Evolutionary conservation across 2,888 invertebrate genomes (phyloP).

Genomic region (Sphecodes monilicornis): DNA sequence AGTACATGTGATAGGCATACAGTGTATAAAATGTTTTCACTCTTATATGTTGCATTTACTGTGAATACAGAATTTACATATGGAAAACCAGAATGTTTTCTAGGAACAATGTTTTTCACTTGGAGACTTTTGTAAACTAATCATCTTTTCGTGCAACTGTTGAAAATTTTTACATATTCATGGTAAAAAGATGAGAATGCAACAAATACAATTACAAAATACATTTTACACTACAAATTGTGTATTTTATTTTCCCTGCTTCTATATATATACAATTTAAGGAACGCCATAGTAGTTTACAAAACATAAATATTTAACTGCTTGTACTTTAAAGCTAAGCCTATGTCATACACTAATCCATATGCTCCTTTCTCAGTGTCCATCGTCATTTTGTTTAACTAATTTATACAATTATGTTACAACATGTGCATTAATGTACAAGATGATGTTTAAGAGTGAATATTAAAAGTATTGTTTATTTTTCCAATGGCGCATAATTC

Average conservation of each 20-base stretch:
- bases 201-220: slow-evolving; percentile 54
- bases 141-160: slow-evolving; percentile 48
- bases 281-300: background rate
- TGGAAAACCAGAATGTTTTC: slow-evolving; percentile 15
- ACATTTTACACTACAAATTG: slow-evolving; percentile 57
- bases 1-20: slow-evolving; percentile 20
- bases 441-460: background rate
- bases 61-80: slow-evolving; percentile 24
- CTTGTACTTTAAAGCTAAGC: background rate
- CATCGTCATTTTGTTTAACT: background rate
- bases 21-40: slow-evolving; percentile 27
- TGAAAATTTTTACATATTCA: slow-evolving; percentile 53
- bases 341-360: background rate
- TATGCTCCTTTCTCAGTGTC: background rate
- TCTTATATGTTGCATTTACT: slow-evolving; percentile 50
- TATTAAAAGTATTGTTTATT: slow-evolving; percentile 85
- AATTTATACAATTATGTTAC: background rate
- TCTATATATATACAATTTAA: slow-evolving; percentile 9
- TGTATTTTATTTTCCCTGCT: slow-evolving; percentile 35
- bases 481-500: slow-evolving; percentile 99
- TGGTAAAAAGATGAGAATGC: slow-evolving; percentile 28
- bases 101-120: slow-evolving; percentile 32
- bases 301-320: background rate
- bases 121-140: slow-evolving; percentile 33
- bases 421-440: slow-evolving; percentile 19